Evolutionary conservation across 1,140 invertebrate genomes (phyloP).

Genomic region (Trichogramma pretiosum): DNA sequence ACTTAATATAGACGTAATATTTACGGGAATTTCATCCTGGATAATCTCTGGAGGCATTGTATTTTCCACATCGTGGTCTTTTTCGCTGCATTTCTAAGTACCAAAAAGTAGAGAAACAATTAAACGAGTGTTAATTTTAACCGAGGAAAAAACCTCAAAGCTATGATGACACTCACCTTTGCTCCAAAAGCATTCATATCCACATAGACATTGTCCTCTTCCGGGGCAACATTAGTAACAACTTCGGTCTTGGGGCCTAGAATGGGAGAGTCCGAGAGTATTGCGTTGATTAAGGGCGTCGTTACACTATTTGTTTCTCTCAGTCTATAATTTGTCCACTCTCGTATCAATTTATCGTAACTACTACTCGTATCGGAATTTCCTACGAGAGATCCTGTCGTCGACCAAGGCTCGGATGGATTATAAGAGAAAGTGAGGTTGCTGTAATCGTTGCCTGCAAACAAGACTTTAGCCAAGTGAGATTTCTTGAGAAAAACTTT

Average conservation of each 20-base stretch:
- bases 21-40: too few relatives aligned
- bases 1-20: too few relatives aligned
- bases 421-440: slow-evolving; percentile 16
- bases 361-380: not conserved
- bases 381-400: not conserved
- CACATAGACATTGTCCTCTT: slow-evolving; percentile 34
- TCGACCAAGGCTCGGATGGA: not conserved
- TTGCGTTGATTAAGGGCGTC: slow-evolving; percentile 34
- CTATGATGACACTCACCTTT: not conserved
- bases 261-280: slow-evolving; percentile 35
- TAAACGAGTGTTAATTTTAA: too few relatives aligned
- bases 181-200: slow-evolving; percentile 31
- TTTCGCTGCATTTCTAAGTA: slow-evolving; percentile 9
- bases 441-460: slow-evolving; percentile 26
- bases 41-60: too few relatives aligned
- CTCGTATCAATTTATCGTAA: slow-evolving; percentile 3
- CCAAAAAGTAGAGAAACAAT: too few relatives aligned
- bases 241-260: slow-evolving; percentile 25
- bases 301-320: slow-evolving; percentile 27
- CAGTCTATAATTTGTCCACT: slow-evolving; percentile 22
- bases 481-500: slow-evolving; percentile 38
- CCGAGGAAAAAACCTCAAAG: too few relatives aligned
- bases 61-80: too few relatives aligned
- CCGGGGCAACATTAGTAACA: slow-evolving; percentile 13
- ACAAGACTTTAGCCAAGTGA: slow-evolving; percentile 28